Percentiles rank a stretch among this genome's conserved stretches.
phyloP scores from a whole-genome alignment of 2,797 vertebrate species.

The Gephyroberyx darwinii region DNA sequence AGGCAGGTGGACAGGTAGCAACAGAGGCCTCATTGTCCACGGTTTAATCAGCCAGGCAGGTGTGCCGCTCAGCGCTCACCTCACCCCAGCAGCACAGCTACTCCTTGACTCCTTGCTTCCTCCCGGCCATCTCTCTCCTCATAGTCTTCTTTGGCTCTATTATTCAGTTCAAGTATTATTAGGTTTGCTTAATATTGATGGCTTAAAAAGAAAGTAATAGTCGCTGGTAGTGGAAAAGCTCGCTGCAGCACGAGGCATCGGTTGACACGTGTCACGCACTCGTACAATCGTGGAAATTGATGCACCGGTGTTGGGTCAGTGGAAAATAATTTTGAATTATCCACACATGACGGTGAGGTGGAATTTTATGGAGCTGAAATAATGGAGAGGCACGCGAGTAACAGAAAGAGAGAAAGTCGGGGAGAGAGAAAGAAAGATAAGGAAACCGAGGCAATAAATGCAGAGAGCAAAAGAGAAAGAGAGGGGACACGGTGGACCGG shows the following conservation, averaged over 20 bases:
- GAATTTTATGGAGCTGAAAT: slow-evolving; percentile 20
- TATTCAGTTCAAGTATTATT: slow-evolving; percentile 49
- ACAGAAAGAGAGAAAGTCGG: not conserved
- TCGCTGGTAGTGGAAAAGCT: slow-evolving; percentile 49
- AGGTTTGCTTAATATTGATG: slow-evolving; percentile 52
- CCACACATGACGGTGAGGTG: slow-evolving; percentile 29
- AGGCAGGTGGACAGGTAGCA: slow-evolving; percentile 80
- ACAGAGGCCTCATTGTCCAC: slow-evolving; percentile 79
- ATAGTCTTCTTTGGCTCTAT: slow-evolving; percentile 23
- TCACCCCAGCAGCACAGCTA: slow-evolving; percentile 56
- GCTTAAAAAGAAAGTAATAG: slow-evolving; percentile 46
- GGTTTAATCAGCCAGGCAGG: slow-evolving; percentile 79
- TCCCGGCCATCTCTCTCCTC: slow-evolving; percentile 27
- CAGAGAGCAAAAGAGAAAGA: slow-evolving; percentile 14
- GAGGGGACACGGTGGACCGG: slow-evolving; percentile 3
- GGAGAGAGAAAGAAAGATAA: slow-evolving; percentile 7
- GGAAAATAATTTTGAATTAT: slow-evolving; percentile 52
- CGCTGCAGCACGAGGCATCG: slow-evolving; percentile 38
- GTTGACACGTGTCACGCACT: slow-evolving; percentile 38
- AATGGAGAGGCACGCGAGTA: too few species aligned
- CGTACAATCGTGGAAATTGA: slow-evolving; percentile 47
- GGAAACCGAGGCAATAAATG: slow-evolving; percentile 3
- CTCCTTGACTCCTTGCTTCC: slow-evolving; percentile 56
- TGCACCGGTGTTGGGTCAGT: slow-evolving; percentile 45
- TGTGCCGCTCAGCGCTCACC: slow-evolving; percentile 68